phyloP scores from a whole-genome alignment of 2,797 vertebrate genomes.

The Hapalemur alaotrensis region DNA sequence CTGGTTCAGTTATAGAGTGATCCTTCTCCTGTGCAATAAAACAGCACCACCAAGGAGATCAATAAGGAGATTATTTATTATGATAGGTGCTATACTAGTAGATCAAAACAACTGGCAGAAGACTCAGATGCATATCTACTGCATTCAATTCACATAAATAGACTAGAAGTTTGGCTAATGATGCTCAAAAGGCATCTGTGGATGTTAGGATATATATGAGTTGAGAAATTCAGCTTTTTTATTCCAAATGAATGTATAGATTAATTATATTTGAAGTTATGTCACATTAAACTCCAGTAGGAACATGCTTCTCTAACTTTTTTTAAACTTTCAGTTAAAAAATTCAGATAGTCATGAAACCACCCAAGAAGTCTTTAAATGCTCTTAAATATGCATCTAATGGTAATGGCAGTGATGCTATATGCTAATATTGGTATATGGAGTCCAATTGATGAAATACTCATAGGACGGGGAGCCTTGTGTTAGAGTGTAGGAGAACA shows the following conservation, averaged over 20 bases:
- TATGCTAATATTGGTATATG: not conserved
- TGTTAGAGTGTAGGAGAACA: not conserved
- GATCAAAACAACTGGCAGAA: not conserved
- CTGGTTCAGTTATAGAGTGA: not conserved
- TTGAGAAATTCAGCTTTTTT: not conserved
- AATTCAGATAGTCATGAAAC: not conserved
- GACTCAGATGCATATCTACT: not conserved
- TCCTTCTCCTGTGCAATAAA: not conserved
- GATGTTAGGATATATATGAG: not conserved
- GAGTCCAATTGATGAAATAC: not conserved
- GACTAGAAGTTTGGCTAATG: not conserved
- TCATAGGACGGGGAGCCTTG: not conserved
- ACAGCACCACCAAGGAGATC: not conserved
- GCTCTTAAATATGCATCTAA: not conserved
- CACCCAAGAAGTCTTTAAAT: not conserved
- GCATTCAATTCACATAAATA: not conserved
- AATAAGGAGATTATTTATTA: not conserved
- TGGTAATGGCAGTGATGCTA: not conserved
- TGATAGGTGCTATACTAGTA: not conserved
- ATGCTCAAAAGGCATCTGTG: not conserved
- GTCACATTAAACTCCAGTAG: not conserved
- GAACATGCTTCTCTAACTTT: not conserved
- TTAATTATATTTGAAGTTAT: not conserved
- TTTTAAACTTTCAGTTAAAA: not conserved
- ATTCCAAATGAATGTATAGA: not conserved